A percentile compares a stretch with the other conserved stretches of the same genome.
Conservation (phyloP, 2,113 vertebrate species). For the Haliaeetus leucogaster region DNA sequence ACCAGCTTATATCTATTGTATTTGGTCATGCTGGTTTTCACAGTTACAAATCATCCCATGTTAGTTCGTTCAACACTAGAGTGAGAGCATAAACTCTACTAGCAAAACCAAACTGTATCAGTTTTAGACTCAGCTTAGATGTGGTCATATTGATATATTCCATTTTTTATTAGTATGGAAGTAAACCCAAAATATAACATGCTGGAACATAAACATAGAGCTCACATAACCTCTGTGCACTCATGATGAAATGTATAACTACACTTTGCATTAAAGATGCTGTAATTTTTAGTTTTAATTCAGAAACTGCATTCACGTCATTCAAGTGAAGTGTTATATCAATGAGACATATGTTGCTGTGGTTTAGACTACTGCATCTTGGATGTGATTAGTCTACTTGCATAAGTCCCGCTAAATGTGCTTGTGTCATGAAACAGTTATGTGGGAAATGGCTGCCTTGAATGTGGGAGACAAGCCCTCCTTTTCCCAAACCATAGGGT, state of each 20-base stretch:
- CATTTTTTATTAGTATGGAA: not conserved
- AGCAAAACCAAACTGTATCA: not conserved
- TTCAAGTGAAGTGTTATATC: not conserved
- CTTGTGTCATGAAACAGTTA: not conserved
- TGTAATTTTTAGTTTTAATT: constrained; percentile 23
- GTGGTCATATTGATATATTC: not conserved
- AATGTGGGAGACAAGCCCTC: not conserved
- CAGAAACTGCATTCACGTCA: not conserved
- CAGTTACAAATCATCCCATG: not conserved
- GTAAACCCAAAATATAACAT: constrained; percentile 1
- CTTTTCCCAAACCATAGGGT: not conserved
- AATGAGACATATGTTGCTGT: not conserved
- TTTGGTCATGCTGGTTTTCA: not conserved
- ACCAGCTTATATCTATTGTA: not conserved
- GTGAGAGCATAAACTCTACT: not conserved
- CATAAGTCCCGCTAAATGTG: not conserved
- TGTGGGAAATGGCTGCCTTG: not conserved
- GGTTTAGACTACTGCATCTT: not conserved
- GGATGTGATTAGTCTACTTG: not conserved
- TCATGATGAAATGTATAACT: not conserved
- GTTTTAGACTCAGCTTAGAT: not conserved
- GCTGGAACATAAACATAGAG: constrained; percentile 5
- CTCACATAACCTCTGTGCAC: not conserved
- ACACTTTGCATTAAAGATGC: not conserved
- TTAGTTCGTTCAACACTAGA: not conserved